Base-by-base conservation (phyloP, 2,113 vertebrate species). In the Isurus oxyrinchus region DNA sequence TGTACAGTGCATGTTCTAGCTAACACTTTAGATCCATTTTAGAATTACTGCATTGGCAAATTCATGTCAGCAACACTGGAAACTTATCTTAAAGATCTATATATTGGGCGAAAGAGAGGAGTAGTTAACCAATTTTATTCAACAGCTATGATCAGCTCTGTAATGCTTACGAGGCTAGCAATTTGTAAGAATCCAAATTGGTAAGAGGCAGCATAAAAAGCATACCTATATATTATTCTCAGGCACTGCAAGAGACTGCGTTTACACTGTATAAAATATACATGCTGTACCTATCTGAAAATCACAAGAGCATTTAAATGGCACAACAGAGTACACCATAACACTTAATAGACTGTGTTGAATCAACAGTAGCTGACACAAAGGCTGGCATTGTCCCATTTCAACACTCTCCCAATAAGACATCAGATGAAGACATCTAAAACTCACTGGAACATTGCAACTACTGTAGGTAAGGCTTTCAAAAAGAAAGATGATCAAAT, bases 351-450 rank as follows among this genome's bases (percentile, higher is more conserved):
- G 67, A 95, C 44, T 91, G 88, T 40, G 61, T 72, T 95, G 44
- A 95, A 95, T 95, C 40, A 95, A 95, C 59, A 94, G 91, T n/a
- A 61, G 57, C 67, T 35, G 40, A 72, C 94, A 67, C 40, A 95
- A 72, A 76, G 23, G 11, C 94, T 76, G 49, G 67, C 44, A 67
- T 93, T 61, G 90, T 93, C 59, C 59, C 90, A 40, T 59, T 53
- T 55, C 25, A 95, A 27, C 44, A 95, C 10, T 69, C 87, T 57
- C 57, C 66, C 66, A 69, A 49, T 31, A 69, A 95, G 94, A 16
- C 23, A 95, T 11, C 4, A 67, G 94, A 69, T 27, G 94, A 72
- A 95, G 63, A 95, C 66, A 72, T 16, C 94, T 55, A 16, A 95
- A 69, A 95, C 94, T 95, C 66, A 53, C 44, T 35, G 76, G 66